Evolutionary conservation across 2,113 vertebrate genomes (phyloP).

Genomic region (Notothenia coriiceps): DNA sequence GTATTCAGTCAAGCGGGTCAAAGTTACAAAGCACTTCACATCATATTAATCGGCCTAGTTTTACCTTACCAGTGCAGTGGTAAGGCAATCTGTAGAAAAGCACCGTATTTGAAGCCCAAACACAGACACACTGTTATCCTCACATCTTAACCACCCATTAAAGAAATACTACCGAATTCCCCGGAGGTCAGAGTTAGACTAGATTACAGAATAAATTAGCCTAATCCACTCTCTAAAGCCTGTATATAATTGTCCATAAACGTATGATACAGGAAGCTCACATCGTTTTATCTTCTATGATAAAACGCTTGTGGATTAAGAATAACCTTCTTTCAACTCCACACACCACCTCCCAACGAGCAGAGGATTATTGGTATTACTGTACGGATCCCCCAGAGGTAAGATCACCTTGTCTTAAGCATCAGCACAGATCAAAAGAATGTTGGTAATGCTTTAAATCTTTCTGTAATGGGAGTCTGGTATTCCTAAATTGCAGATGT

Average conservation of each 20-base stretch:
- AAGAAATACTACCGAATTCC: constrained; percentile 12
- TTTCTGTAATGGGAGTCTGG: constrained; percentile 7
- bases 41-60: no score
- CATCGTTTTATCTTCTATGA: constrained; percentile 33
- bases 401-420: constrained; percentile 44
- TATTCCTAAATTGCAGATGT: constrained; percentile 17
- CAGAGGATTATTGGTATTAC: constrained; percentile 50
- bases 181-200: constrained; percentile 30
- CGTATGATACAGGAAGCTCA: constrained; percentile 21
- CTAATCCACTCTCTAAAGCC: constrained; percentile 36
- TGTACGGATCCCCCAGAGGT: constrained; percentile 36
- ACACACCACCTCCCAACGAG: constrained; percentile 1
- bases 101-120: neutral
- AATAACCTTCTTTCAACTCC: neutral
- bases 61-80: no score
- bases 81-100: no score
- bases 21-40: no score
- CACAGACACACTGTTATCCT: neutral
- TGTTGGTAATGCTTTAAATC: constrained; percentile 1
- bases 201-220: constrained; percentile 36
- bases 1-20: no score
- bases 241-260: constrained; percentile 41
- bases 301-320: constrained; percentile 35
- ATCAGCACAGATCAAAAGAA: constrained; percentile 33
- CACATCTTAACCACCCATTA: constrained; percentile 26